A percentile compares a stretch with the other conserved stretches of the same genome.
Conservation (phyloP, 2,797 vertebrate species). For the Perodicticus potto region DNA sequence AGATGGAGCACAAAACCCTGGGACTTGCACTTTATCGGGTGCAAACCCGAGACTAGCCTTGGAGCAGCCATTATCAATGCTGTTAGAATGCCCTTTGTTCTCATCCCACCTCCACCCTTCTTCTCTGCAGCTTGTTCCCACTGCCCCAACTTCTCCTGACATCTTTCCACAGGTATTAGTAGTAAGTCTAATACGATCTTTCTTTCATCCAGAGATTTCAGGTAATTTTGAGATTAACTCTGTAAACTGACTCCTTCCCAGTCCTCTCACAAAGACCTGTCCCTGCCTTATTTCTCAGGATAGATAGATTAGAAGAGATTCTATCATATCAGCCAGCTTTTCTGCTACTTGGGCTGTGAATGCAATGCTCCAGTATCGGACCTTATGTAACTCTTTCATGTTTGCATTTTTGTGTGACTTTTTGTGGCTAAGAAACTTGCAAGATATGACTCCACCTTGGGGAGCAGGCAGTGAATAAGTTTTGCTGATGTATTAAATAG, state of each 20-base stretch:
- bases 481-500: conserved; percentile 49
- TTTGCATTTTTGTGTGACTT: conserved; percentile 37
- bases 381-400: neutral
- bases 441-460: conserved; percentile 43
- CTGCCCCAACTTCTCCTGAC: neutral
- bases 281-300: neutral
- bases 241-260: neutral
- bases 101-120: neutral
- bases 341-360: neutral
- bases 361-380: neutral
- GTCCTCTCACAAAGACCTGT: neutral
- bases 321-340: neutral
- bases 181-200: neutral
- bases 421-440: conserved; percentile 70
- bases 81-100: neutral
- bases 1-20: neutral
- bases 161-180: neutral
- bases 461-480: conserved; percentile 34
- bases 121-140: neutral
- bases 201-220: neutral
- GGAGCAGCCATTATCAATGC: neutral
- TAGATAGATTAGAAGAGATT: neutral
- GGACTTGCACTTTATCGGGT: neutral
- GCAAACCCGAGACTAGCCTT: neutral
- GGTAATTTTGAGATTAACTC: neutral